Evolutionary conservation across 1,140 invertebrate species (phyloP), one percentile per base, ranked within the genome.

Genomic region (Coelopa frigida): DNA sequence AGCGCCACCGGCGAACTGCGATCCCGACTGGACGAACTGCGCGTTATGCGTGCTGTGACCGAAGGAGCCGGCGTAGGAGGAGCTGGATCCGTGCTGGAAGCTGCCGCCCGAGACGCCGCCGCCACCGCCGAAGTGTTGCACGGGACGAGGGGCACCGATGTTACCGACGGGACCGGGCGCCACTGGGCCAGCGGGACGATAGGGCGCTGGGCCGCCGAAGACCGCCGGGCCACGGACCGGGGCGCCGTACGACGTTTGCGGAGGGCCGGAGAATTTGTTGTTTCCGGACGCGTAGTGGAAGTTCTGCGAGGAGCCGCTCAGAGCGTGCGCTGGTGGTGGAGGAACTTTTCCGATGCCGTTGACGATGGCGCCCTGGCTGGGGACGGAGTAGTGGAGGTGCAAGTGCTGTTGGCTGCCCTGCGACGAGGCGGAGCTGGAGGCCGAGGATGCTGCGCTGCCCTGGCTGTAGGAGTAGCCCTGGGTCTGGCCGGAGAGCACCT

Each of bases 91-190:
- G n/a, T 20, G 10, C 14, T 29, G n/a, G 41, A 17, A 48, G n/a
- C 48, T 46, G n/a, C 53, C 51, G 15, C 53, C 40, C 5, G 49
- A 50, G n/a, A 44, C 43, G 14, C 49, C 49, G 27, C 10, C 49
- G 14, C 49, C 49, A 46, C 44, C 21, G 21, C 5, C 29, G 39
- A 46, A 46, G n/a, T n/a, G 20, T 18, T 39, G 3, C 7, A 17
- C 37, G 7, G 37, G 37, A n/a, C 44, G 14, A 21, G 14, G 31
- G 15, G 5, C 2, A 12, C 21, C 15, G n/a, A 33, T 21, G 39
- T 33, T 38, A 23, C n/a, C n/a, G 5, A 12, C 44, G 15, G 23
- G 2, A 17, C 20, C 40, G 8, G 8, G 5, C 26, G 24, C 14
- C 6, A 22, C 21, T 32, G n/a, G n/a, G 8, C 17, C 12, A 5